Base-by-base conservation (phyloP, 2,113 vertebrate genomes). In the Burhinus oedicnemus region DNA sequence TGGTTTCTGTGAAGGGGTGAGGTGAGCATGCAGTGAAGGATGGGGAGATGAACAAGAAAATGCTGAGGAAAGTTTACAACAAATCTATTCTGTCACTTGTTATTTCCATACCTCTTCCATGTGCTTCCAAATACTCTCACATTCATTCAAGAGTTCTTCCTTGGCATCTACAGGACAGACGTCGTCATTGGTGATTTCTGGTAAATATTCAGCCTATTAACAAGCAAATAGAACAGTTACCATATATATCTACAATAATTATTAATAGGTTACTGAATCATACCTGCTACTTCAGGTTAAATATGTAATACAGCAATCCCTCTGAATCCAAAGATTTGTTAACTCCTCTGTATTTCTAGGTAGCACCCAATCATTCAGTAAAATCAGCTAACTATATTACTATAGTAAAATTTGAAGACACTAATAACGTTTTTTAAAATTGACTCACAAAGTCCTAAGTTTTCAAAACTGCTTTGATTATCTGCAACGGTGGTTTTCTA, bases 71-170 rank as follows among this genome's bases (percentile, higher is more conserved):
- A 38, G 18, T 52, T 58, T 55, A 68, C 13, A 51, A 55, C 11
- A 76, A 90, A 60, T 9, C 5, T 49, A 19, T 13, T 38, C 23
- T 54, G 18, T 8, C 18, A 57, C 5, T 65, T 81, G 16, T 21
- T 19, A 71, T 76, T 85, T 83, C 74, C 95, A 84, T 97, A 98
- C 98, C 97, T 98, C 68, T 97, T 98, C 83, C 65, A 98, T 88
- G 22, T 98, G 60, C 55, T 92, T 86, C 98, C 98, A 98, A 30
- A 98, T 47, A 80, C 21, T 65, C 58, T 98, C 97, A 97, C 97
- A 98, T 45, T 98, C 96, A 27, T 49, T 4, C 61, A 98, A 8
- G 80, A 98, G 81, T 36, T 97, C 94, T 87, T 97, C 86, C 80
- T 92, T 90, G 75, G 75, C 49, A 58, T 90, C 7, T 25, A 26